A percentile compares a stretch with the other conserved stretches of the same genome.
Conservation (phyloP, 2,888 invertebrate species). For the Seira ritae region DNA sequence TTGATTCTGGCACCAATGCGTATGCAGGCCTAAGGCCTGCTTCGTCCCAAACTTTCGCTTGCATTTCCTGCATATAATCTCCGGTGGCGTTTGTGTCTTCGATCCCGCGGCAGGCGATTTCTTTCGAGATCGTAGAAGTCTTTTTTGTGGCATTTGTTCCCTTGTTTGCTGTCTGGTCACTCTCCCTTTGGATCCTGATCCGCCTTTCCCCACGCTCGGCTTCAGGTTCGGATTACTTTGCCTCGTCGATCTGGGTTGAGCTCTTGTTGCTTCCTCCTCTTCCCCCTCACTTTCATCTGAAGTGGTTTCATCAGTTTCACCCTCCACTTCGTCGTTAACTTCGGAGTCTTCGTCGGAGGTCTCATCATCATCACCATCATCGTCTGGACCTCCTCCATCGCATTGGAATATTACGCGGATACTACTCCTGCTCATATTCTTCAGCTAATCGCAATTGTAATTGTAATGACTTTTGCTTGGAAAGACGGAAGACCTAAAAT, state of each 20-base stretch:
- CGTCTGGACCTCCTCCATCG: slow-evolving; percentile 28
- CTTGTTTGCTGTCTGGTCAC: slow-evolving; percentile 35
- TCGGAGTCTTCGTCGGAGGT: slow-evolving; percentile 21
- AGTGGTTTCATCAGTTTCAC: slow-evolving; percentile 12
- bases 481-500: slow-evolving; percentile 26
- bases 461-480: not conserved
- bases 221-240: not conserved
- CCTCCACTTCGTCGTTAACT: slow-evolving; percentile 15
- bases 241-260: no score
- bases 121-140: slow-evolving; percentile 42
- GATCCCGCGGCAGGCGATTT: slow-evolving; percentile 40
- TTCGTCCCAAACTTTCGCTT: slow-evolving; percentile 60
- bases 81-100: slow-evolving; percentile 14
- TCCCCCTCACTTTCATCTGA: slow-evolving; percentile 22
- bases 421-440: not conserved
- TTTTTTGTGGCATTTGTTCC: slow-evolving; percentile 30
- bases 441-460: not conserved
- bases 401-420: slow-evolving; percentile 22
- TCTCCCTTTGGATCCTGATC: slow-evolving; percentile 17
- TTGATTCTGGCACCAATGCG: slow-evolving; percentile 54
- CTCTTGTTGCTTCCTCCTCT: not conserved
- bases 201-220: not conserved
- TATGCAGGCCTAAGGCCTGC: slow-evolving; percentile 53
- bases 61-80: slow-evolving; percentile 61
- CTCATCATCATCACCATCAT: slow-evolving; percentile 17